These are phyloP conservation scores for Choreutis nemorana DNA, from an alignment of 2,888 invertebrate genomes.

Conservation along the genomic window DNA sequence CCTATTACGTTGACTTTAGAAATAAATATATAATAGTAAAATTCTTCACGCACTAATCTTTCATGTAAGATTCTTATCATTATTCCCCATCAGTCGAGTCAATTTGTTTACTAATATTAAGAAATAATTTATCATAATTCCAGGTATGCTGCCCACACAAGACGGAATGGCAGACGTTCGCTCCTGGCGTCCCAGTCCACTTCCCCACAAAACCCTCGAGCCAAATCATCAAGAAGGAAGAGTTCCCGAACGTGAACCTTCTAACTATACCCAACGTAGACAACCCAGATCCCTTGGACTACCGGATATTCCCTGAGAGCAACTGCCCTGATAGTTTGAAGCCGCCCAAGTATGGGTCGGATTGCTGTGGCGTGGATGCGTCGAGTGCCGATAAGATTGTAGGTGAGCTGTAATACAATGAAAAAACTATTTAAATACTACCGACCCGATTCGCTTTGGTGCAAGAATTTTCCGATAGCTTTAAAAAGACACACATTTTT, in stretches of 20 bases:
- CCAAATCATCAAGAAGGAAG: neutral
- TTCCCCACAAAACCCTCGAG: slow-evolving; percentile 4
- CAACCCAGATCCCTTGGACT: slow-evolving; percentile 1
- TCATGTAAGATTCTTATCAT: no score
- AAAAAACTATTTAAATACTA: no score
- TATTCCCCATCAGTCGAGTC: no score
- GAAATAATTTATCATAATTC: slow-evolving; percentile 4
- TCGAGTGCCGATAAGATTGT: slow-evolving; percentile 8
- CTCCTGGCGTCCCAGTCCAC: slow-evolving; percentile 6
- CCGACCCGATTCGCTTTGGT: no score
- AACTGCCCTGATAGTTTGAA: slow-evolving; percentile 8
- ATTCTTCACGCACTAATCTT: no score
- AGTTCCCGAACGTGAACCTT: slow-evolving; percentile 1
- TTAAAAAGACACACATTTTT: no score
- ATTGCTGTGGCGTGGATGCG: slow-evolving; percentile 11
- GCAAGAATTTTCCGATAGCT: no score
- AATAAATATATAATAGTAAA: no score
- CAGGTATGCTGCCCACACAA: slow-evolving; percentile 20
- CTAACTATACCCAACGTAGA: neutral
- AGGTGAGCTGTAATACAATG: no score
- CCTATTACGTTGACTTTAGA: no score
- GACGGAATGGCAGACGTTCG: slow-evolving; percentile 13
- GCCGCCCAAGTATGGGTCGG: slow-evolving; percentile 8
- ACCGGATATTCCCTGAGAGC: slow-evolving; percentile 5
- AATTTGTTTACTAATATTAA: no score